Evolutionary conservation across 2,888 invertebrate species (phyloP), one percentile per base, ranked within the genome.

Genomic region (Agrotis segetum): DNA sequence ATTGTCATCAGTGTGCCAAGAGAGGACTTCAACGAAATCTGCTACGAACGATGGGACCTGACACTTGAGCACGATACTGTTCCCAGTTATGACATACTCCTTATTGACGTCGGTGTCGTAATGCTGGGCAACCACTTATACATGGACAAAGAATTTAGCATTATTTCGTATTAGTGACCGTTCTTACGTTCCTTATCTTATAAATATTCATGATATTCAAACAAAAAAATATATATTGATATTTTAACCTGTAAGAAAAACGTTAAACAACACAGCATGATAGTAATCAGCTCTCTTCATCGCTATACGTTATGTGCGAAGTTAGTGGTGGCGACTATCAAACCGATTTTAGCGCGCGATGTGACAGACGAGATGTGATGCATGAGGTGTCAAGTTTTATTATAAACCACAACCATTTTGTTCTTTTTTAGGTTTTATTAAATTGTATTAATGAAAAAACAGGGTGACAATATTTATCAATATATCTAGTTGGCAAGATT

Each of bases 41-140:
- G 98, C 98, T 77, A 98, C 98, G 92, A 98, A 99, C 61, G 98
- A 98, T 50, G 98, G 99, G 83, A 98, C 97, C 91, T 98, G 98
- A 96, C 98, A 98, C 92, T 98, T 98, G 83, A 98, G 94, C 84
- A 98, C 97, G 63, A 98, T 98, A 88, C 98, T 97, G 94, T 98
- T 98, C 73, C 98, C 98, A 89, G 97, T 96, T 84, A 98, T 98
- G 24, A 97, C 98, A 93, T 98, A 98, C 89, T 98, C 98, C 96
- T 98, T 98, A 96, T 98, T 98, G 76, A 98, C 98, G 88, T 98
- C 98, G 59, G 98, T 98, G 91, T 98, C 98, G 95, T 98, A 98
- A 89, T 97, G 97, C 94, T 98, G 98, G 76, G 98, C 97, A 85
- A 98, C 98, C 91, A 98, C 98, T 98, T 87, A 59, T 70, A 73